These are phyloP conservation scores for Synanthedon vespiformis DNA, from an alignment of 2,888 invertebrate genomes.

Conservation along the genomic window DNA sequence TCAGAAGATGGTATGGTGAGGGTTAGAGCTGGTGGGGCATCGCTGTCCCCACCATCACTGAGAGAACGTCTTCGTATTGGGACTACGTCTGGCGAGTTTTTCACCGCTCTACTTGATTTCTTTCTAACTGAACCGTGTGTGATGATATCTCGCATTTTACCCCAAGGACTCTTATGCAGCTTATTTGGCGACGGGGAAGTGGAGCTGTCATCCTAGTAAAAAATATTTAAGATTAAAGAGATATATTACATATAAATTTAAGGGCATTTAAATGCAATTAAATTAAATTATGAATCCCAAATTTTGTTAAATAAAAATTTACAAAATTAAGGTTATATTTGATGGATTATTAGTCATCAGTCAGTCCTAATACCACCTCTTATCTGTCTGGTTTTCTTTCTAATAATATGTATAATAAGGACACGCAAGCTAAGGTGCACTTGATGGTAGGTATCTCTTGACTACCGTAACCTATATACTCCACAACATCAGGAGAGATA, in stretches of 20 bases:
- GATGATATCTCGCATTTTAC: slow-evolving; percentile 82
- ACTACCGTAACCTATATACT: too few species aligned
- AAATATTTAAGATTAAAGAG: not conserved
- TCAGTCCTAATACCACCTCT: too few species aligned
- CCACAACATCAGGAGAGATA: too few species aligned
- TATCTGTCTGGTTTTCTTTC: too few species aligned
- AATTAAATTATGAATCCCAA: too few species aligned
- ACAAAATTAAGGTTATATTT: too few species aligned
- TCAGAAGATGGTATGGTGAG: slow-evolving; percentile 73
- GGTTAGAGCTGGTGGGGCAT: slow-evolving; percentile 65
- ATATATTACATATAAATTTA: not conserved
- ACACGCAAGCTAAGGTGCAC: too few species aligned
- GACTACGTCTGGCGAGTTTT: slow-evolving; percentile 49
- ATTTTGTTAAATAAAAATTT: too few species aligned
- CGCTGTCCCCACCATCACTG: slow-evolving; percentile 61
- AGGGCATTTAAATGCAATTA: too few species aligned
- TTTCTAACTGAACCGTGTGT: slow-evolving; percentile 76
- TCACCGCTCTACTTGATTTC: slow-evolving; percentile 54
- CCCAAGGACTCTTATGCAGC: slow-evolving; percentile 78
- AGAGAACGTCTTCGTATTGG: slow-evolving; percentile 49
- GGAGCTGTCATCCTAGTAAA: slow-evolving; percentile 56
- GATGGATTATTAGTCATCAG: too few species aligned
- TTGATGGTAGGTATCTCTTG: too few species aligned
- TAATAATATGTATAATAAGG: too few species aligned
- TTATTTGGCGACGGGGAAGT: slow-evolving; percentile 65